A percentile compares a stretch with the other conserved stretches of the same genome.
These are phyloP conservation scores for Notoglanidium macrostoma DNA, from an alignment of 2,797 vertebrate genomes.

Conservation along the genomic window DNA sequence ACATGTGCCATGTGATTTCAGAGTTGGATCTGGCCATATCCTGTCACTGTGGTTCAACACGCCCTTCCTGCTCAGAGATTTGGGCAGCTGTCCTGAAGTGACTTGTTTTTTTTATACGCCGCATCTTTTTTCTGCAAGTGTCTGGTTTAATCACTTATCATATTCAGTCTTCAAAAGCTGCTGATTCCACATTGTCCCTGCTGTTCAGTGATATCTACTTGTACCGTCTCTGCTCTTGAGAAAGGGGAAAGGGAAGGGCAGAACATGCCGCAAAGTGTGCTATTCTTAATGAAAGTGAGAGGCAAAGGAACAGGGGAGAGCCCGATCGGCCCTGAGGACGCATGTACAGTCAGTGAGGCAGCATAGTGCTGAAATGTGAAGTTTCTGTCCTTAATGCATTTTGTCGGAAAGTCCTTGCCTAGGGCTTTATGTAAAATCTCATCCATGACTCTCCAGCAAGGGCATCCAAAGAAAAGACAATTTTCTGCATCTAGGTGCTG, in stretches of 20 bases:
- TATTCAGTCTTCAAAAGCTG: conserved; percentile 48
- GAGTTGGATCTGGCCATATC: not conserved
- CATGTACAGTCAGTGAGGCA: not conserved
- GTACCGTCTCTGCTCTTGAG: not conserved
- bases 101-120: conserved; percentile 21
- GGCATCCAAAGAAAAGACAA: not conserved
- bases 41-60: not conserved
- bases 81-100: conserved; percentile 31
- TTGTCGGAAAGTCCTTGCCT: conserved; percentile 24
- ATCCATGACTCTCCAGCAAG: conserved; percentile 9
- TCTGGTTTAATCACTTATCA: conserved; percentile 34
- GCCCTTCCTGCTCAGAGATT: not conserved
- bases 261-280: not conserved
- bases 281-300: conserved; percentile 21
- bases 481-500: not conserved
- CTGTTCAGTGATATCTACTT: not conserved
- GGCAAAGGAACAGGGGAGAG: not conserved
- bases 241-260: conserved; percentile 10
- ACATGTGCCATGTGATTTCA: conserved; percentile 17
- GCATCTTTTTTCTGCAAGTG: not conserved
- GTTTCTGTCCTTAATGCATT: conserved; percentile 10
- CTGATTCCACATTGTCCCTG: conserved; percentile 38
- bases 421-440: conserved; percentile 14
- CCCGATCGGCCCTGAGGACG: not conserved
- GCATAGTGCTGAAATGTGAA: conserved; percentile 2